phyloP scores from a whole-genome alignment of 2,113 vertebrate species.

The Hiodon alosoides region DNA sequence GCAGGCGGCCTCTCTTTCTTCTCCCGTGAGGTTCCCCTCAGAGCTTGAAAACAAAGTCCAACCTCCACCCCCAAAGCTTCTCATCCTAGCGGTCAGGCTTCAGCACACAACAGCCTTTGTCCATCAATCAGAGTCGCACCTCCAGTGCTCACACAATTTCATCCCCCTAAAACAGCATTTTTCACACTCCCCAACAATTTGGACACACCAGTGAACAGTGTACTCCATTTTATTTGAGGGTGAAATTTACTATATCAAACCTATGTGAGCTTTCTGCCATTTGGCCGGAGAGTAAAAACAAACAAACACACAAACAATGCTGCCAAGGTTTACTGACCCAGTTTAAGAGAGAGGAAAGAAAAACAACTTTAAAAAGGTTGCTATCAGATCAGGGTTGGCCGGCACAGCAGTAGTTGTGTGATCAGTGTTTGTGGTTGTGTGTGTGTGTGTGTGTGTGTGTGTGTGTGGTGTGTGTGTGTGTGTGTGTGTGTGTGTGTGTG shows the following conservation, averaged over 20 bases:
- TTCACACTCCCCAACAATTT: no score
- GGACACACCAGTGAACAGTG: no score
- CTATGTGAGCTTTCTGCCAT: no score
- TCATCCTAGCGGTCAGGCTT: constrained; percentile 3
- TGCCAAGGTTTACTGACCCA: neutral
- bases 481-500: no score
- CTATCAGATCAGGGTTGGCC: constrained; percentile 5
- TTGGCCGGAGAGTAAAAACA: no score
- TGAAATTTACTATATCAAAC: no score
- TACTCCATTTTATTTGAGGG: no score
- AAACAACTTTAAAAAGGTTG: constrained; percentile 16
- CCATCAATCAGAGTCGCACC: neutral
- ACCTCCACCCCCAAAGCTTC: neutral
- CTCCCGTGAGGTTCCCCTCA: constrained; percentile 36
- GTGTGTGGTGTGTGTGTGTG: no score
- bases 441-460: no score
- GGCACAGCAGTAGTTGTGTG: neutral
- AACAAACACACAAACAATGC: neutral
- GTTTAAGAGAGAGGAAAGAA: neutral
- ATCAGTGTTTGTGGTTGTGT: no score
- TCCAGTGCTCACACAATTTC: neutral
- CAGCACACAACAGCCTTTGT: constrained; percentile 21
- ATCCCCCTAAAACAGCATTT: no score
- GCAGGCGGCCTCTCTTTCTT: neutral
- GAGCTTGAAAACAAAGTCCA: neutral